Base-by-base conservation (phyloP, 2,797 vertebrate genomes). In the Bufotes viridis region DNA sequence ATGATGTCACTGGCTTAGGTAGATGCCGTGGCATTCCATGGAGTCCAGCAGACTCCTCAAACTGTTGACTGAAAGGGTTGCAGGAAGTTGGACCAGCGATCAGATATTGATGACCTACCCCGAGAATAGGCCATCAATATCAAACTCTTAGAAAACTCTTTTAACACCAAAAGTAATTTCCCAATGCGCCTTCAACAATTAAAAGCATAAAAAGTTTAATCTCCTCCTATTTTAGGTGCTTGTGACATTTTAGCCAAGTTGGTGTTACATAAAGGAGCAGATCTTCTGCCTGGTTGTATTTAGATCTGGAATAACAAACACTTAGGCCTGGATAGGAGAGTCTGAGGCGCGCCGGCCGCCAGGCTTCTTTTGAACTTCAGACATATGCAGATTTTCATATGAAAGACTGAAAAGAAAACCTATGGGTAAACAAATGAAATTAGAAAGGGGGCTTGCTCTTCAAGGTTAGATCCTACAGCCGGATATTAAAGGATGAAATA, bases 321-420 rank as follows among this genome's bases (percentile, higher is more conserved):
- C 22, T 63, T 75, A 20, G 18, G 34, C 20, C 60, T 76, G 60
- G n/a, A 53, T 53, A 24, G 26, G 20, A 55, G 42, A 26, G 12
- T 67, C 58, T 78, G 61, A 49, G 29, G 81, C 22, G 61, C 14
- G 42, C 42, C 61, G 63, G 24, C 65, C 51, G 22, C 51, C 34
- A 79, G 34, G 51, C 17, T 70, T 15, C 63, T 58, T 70, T 58
- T 70, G 76, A 69, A 86, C 53, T 72, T 12, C 26, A 70, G 63
- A 18, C 75, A 22, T 65, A 78, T 86, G 76, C 29, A 86, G 61
- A 86, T 86, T 86, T 86, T 63, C 61, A 79, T 86, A 79, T 78
- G 75, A 86, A 86, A 79, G 61, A 78, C 79, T n/a, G 2, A 29
- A 78, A 76, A 78, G 51, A 75, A 53, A 53, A 78, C 22, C 26